phyloP scores from a whole-genome alignment of 2,113 vertebrate species.

The Labrus mixtus region DNA sequence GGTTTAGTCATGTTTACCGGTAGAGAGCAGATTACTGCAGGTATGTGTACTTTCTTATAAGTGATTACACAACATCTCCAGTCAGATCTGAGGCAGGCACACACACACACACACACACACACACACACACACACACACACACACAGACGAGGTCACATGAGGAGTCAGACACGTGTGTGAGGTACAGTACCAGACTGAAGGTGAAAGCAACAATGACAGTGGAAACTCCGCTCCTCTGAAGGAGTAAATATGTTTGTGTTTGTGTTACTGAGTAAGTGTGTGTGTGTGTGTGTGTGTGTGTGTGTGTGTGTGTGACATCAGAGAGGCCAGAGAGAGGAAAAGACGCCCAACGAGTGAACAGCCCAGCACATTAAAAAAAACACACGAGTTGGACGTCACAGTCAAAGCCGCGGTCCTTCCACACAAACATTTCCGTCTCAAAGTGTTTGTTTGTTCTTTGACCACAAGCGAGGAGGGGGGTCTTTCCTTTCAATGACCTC shows the following conservation, averaged over 20 bases:
- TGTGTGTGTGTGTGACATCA: constrained; percentile 20
- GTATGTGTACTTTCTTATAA: not conserved
- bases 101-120: not conserved
- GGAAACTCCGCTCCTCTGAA: constrained; percentile 51
- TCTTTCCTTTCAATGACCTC: constrained; percentile 22
- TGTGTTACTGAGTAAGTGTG: not conserved
- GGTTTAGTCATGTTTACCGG: constrained; percentile 2
- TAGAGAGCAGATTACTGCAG: not conserved
- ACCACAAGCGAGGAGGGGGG: not conserved
- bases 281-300: not conserved
- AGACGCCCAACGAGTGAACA: constrained; percentile 12
- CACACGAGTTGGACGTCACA: constrained; percentile 1
- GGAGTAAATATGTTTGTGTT: not conserved
- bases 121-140: not conserved
- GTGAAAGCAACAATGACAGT: constrained; percentile 13
- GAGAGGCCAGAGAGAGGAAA: constrained; percentile 65
- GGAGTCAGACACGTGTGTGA: not conserved
- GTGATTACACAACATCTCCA: constrained; percentile 9
- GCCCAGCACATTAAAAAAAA: constrained; percentile 6
- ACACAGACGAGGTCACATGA: not conserved
- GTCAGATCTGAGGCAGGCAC: not conserved
- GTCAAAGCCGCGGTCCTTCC: constrained; percentile 12
- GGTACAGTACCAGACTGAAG: not conserved
- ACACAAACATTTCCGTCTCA: constrained; percentile 31
- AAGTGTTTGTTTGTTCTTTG: not conserved